Evolutionary conservation across 2,888 invertebrate species (phyloP), one percentile per base, ranked within the genome.

Genomic region (Dichetophora obliterata): DNA sequence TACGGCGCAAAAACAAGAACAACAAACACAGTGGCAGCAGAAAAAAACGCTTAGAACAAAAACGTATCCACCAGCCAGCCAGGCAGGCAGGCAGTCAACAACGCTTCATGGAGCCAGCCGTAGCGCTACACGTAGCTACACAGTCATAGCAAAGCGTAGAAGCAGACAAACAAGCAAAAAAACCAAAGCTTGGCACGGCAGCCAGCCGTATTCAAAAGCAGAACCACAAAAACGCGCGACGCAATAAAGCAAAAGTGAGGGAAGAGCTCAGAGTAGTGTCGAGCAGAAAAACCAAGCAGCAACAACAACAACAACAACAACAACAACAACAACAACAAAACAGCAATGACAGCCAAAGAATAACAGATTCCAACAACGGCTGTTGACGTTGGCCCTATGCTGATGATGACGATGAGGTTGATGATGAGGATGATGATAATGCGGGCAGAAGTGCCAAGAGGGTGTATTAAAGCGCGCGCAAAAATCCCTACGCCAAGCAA

Each of bases 1-100:
- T 77, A 78, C 24, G 57, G 24, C 75, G 63, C 27, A 79, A 76
- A 78, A 79, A 68, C 65, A 48, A 72, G 57, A 72, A 80, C 37
- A 57, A 75, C n/a, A 71, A 61, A 37, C 75, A 70, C 52, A 65
- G 65, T 50, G 14, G 31, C 3, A 37, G n/a, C n/a, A 70, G 54
- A 37, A 77, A 24, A 63, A 63, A 63, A 63, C 63, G 63, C 63
- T 63, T 31, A 63, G 48, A 63, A 76, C 71, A 76, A 70, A 70
- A 50, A 52, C 52, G 24, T 31, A 70, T 54, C 16, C 54, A 54
- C 54, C 52, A 34, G n/a, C 31, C 52, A 48, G 52, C 16, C 63
- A 43, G 63, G 34, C 52, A 34, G n/a, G n/a, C 52, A 48, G 52
- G 22, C 63, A 43, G 63, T 31, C 57, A 71, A 57, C 19, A 43